These are phyloP conservation scores for Scotopteryx bipunctaria DNA, from an alignment of 2,888 invertebrate species.

Conservation along the genomic window DNA sequence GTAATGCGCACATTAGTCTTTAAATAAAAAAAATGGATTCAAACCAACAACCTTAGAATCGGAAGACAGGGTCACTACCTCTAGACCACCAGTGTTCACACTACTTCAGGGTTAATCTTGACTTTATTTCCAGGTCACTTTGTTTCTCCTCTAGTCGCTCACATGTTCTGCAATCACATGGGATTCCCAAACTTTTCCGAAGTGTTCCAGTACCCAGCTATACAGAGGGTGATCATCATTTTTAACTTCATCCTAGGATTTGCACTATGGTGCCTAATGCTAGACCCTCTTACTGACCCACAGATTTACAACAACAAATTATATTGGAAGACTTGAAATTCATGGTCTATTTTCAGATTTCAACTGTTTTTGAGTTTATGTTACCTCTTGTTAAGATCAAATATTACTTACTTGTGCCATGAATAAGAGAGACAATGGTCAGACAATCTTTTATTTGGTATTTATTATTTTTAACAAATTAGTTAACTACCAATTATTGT, in stretches of 20 bases:
- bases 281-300: conserved; percentile 90
- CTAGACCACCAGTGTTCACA: too few relatives aligned
- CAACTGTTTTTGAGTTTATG: neutral
- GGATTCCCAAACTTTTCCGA: conserved; percentile 94
- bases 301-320: conserved; percentile 84
- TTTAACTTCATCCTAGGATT: conserved; percentile 90
- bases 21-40: too few relatives aligned
- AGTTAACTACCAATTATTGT: too few relatives aligned
- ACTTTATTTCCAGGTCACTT: conserved; percentile 88
- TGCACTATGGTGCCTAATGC: conserved; percentile 88
- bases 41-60: too few relatives aligned
- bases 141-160: conserved; percentile 93
- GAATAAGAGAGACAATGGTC: too few relatives aligned
- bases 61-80: too few relatives aligned
- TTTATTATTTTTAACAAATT: too few relatives aligned
- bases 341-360: neutral
- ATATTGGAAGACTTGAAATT: conserved; percentile 75
- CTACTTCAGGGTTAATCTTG: too few relatives aligned
- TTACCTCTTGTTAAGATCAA: too few relatives aligned
- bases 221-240: conserved; percentile 85
- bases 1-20: too few relatives aligned
- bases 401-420: too few relatives aligned
- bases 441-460: too few relatives aligned
- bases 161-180: conserved; percentile 98
- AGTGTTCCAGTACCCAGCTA: conserved; percentile 60